A percentile compares a stretch with the other conserved stretches of the same genome.
phyloP scores from a whole-genome alignment of 2,113 vertebrate genomes.

The Procavia capensis region DNA sequence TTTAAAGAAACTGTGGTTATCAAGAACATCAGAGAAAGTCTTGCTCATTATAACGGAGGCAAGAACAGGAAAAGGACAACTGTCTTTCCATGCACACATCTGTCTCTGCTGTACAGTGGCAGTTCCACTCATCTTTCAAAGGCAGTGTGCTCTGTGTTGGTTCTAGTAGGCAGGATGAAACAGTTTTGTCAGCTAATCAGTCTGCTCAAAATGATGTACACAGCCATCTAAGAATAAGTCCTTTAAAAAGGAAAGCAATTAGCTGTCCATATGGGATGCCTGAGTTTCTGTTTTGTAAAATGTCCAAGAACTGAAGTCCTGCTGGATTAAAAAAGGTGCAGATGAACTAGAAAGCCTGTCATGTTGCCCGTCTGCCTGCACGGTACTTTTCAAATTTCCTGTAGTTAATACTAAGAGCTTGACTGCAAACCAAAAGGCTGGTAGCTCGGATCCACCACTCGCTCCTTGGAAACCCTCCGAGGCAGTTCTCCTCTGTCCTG shows the following conservation, averaged over 20 bases:
- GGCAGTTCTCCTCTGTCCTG: no score
- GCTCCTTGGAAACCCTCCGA: no score
- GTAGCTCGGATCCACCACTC: no score
- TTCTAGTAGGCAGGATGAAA: neutral
- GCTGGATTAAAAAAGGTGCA: constrained; percentile 62
- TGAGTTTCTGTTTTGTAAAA: constrained; percentile 71
- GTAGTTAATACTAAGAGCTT: neutral
- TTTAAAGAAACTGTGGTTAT: neutral
- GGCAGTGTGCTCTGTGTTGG: neutral
- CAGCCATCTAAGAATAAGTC: constrained; percentile 62
- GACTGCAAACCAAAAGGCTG: no score
- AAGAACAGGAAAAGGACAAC: neutral
- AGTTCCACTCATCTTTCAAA: neutral
- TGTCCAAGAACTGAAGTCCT: constrained; percentile 63
- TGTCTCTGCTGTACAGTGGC: rapidly evolving
- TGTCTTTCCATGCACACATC: neutral
- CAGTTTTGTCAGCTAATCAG: neutral
- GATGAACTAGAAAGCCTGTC: constrained; percentile 54
- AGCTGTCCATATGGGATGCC: constrained; percentile 67
- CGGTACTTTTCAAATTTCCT: constrained; percentile 62
- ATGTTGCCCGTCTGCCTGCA: constrained; percentile 45
- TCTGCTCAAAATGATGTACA: neutral
- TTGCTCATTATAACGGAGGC: neutral
- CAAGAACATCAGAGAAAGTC: neutral
- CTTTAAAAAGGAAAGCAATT: constrained; percentile 56